Base-by-base conservation (phyloP, 2,113 vertebrate species). In the Rhinogobius similis region DNA sequence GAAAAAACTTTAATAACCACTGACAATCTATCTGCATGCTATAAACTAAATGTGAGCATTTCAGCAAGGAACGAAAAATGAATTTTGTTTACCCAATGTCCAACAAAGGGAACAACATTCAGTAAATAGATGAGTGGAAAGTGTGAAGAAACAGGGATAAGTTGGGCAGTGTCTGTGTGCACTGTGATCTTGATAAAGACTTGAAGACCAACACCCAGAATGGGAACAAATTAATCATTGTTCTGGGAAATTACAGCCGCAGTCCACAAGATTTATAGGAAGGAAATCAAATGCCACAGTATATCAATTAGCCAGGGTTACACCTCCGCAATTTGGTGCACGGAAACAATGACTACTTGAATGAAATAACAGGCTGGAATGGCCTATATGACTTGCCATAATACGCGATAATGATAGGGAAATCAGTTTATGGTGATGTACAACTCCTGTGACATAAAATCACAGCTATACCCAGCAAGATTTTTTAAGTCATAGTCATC, bases 291-390 rank as follows among this genome's bases (percentile, higher is more conserved):
- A 88, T 76, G 73, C 41, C 67, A 72, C 62, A 64, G 68, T 67
- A 59, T 78, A 83, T 82, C 77, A 85, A 85, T 90, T 82, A 85
- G 82, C 52, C 67, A 72, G 70, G 73, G 78, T 79, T 79, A 79
- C 69, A 76, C 75, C 74, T 80, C 65, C 12, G 7, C 72, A 62
- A 79, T 68, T 38, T 70, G 75, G 55, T 36, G 62, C 56, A 23
- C 29, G 46, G 74, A 67, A 72, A 76, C 79, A 86, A 67, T 58
- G 74, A 48, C 66, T 70, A 58, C 82, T 24, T 72, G 67, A 71
- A 71, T 36, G 67, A 62, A 67, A 76, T 24, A 50, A 46, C 29
- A 24, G 48, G 59, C 27, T 41, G 24, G 41, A 70, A 72, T 72
- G 27, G 65, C 68, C 59, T 80, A 21, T 72, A 88, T 64, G 68